Base-by-base conservation (phyloP, 2,888 invertebrate species). In the Meteorus colon region DNA sequence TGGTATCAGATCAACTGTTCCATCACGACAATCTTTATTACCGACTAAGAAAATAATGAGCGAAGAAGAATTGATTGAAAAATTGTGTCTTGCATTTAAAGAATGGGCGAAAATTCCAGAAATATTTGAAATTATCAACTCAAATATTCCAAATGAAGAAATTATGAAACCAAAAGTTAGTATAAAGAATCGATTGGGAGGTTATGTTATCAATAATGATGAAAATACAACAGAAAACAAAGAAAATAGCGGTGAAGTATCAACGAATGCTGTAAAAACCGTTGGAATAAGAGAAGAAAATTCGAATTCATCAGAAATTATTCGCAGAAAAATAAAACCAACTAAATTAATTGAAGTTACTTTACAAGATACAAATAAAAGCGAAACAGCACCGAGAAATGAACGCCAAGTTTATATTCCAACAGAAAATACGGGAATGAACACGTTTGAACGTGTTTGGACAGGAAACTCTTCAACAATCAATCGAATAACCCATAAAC, bases 1-100 rank as follows among this genome's bases (percentile, higher is more conserved):
- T n/a, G 45, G 73, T 4, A 66, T 59, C 2, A 70, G 65, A 14
- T 55, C 71, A 37, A 67, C 75, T 14, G 62, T 66, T n/a, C 67
- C 65, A 3, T 27, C 63, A 45, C 62, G 45, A 19, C 55, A 66
- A 19, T 62, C 45, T 31, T 51, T 68, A 37, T 34, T 31, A 68
- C 68, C 29, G 31, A 62, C n/a, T 14, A 24, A 29, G 27, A 62
- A 62, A 62, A 2, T 45, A 29, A 10, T 6, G 4, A 2, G 2
- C 31, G 29, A 16, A 34, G 16, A 59, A 51, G 62, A 62, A 12
- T 62, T 24, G 12, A 48, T 16, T n/a, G 66, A 24, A 14, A 74
- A 34, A 27, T 66, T 74, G 10, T 2, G 31, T 19, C n/a, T 27
- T 0, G 51, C 60, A 27, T 14, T 62, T 2, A 29, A 63, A n/a